Conservation (phyloP, 2,888 invertebrate species). For the Apamea monoglypha region DNA sequence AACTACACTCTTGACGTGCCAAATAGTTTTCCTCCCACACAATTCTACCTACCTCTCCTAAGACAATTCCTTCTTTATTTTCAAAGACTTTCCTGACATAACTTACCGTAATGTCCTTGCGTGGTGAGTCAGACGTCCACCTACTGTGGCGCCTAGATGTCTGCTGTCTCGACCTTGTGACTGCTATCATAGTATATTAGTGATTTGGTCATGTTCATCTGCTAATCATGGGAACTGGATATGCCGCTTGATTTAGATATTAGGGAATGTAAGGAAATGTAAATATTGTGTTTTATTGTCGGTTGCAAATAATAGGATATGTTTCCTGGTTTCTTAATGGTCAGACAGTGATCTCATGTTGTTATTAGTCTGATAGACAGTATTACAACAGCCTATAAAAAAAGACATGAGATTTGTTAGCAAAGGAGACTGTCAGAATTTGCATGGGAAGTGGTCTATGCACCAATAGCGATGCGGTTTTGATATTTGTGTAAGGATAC, state of each 20-base stretch:
- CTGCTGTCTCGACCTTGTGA: conserved; percentile 67
- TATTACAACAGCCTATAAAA: background rate
- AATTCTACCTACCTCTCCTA: background rate
- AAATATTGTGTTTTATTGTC: background rate
- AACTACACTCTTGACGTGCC: background rate
- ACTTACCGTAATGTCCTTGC: conserved; percentile 46
- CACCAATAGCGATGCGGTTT: background rate
- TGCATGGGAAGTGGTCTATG: too few species aligned
- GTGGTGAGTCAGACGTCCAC: conserved; percentile 30
- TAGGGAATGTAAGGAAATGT: background rate
- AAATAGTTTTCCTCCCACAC: background rate
- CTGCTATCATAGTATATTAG: conserved; percentile 22
- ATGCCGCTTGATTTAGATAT: background rate
- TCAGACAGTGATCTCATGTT: background rate
- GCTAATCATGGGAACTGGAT: conserved; percentile 19
- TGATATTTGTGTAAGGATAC: background rate
- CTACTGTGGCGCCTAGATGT: conserved; percentile 68
- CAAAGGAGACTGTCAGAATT: background rate
- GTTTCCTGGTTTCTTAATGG: background rate
- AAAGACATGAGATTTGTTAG: background rate
- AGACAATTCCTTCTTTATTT: conserved; percentile 24
- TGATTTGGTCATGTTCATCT: background rate
- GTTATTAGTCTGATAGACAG: background rate
- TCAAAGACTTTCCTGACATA: conserved; percentile 35
- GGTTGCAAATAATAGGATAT: background rate